phyloP scores from a whole-genome alignment of 64 coral and sea anemone genomes.

The Actinia equina region DNA sequence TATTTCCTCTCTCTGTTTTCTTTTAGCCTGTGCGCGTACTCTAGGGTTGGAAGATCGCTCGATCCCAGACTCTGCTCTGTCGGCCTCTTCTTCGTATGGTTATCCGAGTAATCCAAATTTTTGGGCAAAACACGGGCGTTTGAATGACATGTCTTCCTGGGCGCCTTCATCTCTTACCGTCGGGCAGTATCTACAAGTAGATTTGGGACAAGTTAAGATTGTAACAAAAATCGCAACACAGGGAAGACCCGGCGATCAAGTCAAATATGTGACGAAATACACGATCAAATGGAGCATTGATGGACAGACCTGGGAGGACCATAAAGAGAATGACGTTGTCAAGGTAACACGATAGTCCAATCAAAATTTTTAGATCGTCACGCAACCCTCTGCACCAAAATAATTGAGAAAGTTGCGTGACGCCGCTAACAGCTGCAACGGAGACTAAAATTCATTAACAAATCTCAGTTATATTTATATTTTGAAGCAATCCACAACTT shows the following conservation, averaged over 20 bases:
- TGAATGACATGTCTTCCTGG: not conserved
- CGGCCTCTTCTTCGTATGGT: not conserved
- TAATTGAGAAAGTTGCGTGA: too few species aligned
- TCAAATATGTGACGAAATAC: not conserved
- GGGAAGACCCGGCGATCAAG: not conserved
- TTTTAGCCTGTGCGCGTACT: not conserved
- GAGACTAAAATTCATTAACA: too few species aligned
- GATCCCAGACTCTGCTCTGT: not conserved
- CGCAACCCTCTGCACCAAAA: too few species aligned
- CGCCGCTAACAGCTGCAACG: too few species aligned
- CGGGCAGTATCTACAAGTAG: not conserved
- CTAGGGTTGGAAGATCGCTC: not conserved
- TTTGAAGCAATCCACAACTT: too few species aligned
- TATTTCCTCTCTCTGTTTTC: not conserved
- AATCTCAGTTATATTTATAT: too few species aligned
- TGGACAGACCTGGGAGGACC: not conserved
- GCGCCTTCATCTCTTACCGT: not conserved
- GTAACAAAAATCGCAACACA: not conserved
- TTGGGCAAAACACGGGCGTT: not conserved
- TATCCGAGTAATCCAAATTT: not conserved
- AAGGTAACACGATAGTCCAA: not conserved
- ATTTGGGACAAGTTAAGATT: not conserved
- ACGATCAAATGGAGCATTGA: not conserved
- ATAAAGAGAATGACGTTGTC: slow-evolving; percentile 9
- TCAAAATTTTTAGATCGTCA: not conserved